Percentiles rank a stretch among this genome's conserved stretches.
Conservation (phyloP, 2,888 invertebrate species). For the Taenaris catops region DNA sequence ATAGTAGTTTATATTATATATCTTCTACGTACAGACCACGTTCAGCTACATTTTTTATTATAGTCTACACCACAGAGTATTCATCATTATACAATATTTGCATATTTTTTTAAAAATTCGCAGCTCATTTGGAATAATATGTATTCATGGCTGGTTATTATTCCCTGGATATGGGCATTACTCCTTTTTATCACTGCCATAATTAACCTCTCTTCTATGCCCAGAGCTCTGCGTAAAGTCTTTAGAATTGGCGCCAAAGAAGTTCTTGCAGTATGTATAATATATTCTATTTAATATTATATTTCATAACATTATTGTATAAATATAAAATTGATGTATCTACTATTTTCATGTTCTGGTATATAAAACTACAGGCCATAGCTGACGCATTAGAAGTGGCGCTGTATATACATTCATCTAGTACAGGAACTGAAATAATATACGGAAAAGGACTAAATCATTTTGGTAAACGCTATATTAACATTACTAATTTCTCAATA, state of each 20-base stretch:
- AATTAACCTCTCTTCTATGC: constrained; percentile 29
- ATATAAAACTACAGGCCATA: constrained; percentile 34
- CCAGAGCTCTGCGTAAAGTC: constrained; percentile 34
- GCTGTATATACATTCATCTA: constrained; percentile 56
- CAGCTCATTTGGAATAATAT: constrained; percentile 61
- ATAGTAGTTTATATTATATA: too few species aligned
- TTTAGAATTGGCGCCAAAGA: constrained; percentile 46
- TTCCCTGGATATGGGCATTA: constrained; percentile 52
- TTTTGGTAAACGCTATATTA: constrained; percentile 47
- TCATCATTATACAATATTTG: too few species aligned
- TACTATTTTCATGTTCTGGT: too few species aligned
- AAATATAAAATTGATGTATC: too few species aligned
- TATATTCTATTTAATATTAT: too few species aligned
- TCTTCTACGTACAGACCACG: too few species aligned
- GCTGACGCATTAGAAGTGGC: constrained; percentile 54
- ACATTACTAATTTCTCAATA: too few species aligned
- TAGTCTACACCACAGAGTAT: too few species aligned
- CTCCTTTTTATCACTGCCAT: constrained; percentile 35
- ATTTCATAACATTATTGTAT: too few species aligned
- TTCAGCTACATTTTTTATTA: too few species aligned
- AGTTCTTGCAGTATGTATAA: constrained; percentile 41
- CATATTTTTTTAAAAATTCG: constrained; percentile 21
- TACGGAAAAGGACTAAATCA: constrained; percentile 64
- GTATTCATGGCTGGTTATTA: constrained; percentile 39
- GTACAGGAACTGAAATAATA: constrained; percentile 60